These are phyloP conservation scores for Drosophila setifemur DNA, from an alignment of 1,140 invertebrate genomes.

Conservation along the genomic window DNA sequence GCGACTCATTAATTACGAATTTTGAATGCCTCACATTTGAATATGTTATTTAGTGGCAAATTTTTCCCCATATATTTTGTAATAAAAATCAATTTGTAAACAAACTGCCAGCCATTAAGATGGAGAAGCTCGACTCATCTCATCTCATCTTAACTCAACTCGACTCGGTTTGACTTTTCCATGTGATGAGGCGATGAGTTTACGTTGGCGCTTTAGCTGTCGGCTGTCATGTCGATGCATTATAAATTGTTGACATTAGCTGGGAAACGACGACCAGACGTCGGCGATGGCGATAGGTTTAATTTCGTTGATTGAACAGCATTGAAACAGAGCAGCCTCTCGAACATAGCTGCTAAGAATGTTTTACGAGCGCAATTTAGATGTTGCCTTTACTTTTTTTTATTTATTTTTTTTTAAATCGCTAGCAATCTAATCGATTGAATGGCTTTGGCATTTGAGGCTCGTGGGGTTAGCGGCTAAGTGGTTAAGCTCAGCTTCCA, in stretches of 20 bases:
- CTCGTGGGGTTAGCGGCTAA: constrained; percentile 51
- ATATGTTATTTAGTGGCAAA: constrained; percentile 45
- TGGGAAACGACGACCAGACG: constrained; percentile 39
- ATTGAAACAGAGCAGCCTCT: background rate
- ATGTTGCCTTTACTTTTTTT: background rate
- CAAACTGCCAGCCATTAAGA: constrained; percentile 58
- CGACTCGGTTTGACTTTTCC: constrained; percentile 3
- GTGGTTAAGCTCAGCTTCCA: background rate
- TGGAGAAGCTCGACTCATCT: constrained; percentile 3
- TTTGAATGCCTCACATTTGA: constrained; percentile 28
- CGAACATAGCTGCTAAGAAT: background rate
- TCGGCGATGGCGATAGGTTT: constrained; percentile 33
- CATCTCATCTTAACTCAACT: too few species aligned
- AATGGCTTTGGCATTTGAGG: constrained; percentile 55
- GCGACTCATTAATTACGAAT: constrained; percentile 15
- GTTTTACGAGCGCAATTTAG: constrained; percentile 17
- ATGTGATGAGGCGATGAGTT: constrained; percentile 21
- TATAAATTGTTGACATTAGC: constrained; percentile 73
- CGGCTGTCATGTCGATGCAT: constrained; percentile 54
- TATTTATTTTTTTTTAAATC: constrained; percentile 42
- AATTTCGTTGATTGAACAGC: constrained; percentile 49
- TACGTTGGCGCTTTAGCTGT: constrained; percentile 23
- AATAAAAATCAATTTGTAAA: constrained; percentile 66
- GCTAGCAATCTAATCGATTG: constrained; percentile 63
- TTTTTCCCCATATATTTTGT: constrained; percentile 36